A percentile compares a stretch with the other conserved stretches of the same genome.
phyloP scores from a whole-genome alignment of 2,797 vertebrate species.

The Sparus aurata region DNA sequence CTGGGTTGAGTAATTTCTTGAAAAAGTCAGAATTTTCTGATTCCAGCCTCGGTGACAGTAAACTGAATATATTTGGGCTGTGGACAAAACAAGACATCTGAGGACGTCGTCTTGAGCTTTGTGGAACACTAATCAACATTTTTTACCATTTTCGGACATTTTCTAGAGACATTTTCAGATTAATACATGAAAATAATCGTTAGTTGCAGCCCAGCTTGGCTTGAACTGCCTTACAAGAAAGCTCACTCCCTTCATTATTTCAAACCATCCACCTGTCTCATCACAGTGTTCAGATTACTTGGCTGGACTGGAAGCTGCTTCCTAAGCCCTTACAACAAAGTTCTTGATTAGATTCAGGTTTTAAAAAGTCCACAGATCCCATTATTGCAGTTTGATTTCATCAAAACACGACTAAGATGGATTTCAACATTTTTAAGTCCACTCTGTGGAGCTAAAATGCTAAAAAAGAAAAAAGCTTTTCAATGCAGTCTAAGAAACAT shows the following conservation, averaged over 20 bases:
- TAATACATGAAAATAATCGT: too few relatives aligned
- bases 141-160: too few relatives aligned
- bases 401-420: conserved; percentile 24
- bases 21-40: too few relatives aligned
- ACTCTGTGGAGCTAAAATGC: conserved; percentile 22
- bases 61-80: too few relatives aligned
- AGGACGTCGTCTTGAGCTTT: too few relatives aligned
- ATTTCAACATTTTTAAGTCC: conserved; percentile 17
- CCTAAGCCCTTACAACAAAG: conserved; percentile 36
- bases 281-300: conserved; percentile 72
- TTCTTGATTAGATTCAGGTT: conserved; percentile 35
- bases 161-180: too few relatives aligned
- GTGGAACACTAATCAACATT: too few relatives aligned
- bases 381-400: conserved; percentile 40
- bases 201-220: background rate
- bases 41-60: too few relatives aligned
- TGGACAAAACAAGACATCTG: too few relatives aligned
- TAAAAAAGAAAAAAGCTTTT: conserved; percentile 17
- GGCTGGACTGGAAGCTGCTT: conserved; percentile 48
- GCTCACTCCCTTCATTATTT: conserved; percentile 28
- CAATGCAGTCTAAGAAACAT: conserved; percentile 11
- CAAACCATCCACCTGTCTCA: conserved; percentile 46
- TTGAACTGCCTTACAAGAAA: conserved; percentile 11
- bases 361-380: conserved; percentile 50
- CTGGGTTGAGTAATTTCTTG: too few relatives aligned